These are phyloP conservation scores for Syrista parreyssii DNA, from an alignment of 2,888 invertebrate genomes.

Conservation along the genomic window DNA sequence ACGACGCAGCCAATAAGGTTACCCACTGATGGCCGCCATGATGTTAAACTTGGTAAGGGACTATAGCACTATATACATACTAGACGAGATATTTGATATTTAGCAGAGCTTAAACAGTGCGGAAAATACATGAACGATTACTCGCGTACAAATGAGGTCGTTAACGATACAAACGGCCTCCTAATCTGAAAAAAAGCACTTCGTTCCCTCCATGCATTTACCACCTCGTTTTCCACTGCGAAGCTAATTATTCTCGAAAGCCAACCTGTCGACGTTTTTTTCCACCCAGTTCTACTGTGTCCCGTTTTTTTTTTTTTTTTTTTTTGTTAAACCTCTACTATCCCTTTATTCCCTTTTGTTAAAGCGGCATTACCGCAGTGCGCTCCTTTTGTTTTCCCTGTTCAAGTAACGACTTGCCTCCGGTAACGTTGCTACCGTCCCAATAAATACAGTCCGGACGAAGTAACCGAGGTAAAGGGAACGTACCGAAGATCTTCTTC, in stretches of 20 bases:
- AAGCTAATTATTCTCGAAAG: conserved; percentile 37
- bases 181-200: conserved; percentile 9
- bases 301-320: neutral
- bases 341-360: neutral
- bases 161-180: conserved; percentile 14
- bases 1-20: neutral
- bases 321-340: neutral
- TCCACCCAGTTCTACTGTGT: neutral
- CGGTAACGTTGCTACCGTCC: neutral
- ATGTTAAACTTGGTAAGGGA: neutral
- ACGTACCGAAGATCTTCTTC: neutral
- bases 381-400: neutral
- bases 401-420: neutral
- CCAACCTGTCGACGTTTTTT: conserved; percentile 12
- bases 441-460: neutral
- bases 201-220: neutral
- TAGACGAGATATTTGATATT: neutral
- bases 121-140: neutral
- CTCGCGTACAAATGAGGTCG: neutral
- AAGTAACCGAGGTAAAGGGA: neutral
- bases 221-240: conserved; percentile 13
- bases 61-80: neutral
- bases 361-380: neutral
- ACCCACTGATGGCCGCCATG: neutral
- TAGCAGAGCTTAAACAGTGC: neutral